Percentiles rank a stretch among this genome's conserved stretches.
phyloP scores from a whole-genome alignment of 2,797 vertebrate genomes.

The Masticophis lateralis region DNA sequence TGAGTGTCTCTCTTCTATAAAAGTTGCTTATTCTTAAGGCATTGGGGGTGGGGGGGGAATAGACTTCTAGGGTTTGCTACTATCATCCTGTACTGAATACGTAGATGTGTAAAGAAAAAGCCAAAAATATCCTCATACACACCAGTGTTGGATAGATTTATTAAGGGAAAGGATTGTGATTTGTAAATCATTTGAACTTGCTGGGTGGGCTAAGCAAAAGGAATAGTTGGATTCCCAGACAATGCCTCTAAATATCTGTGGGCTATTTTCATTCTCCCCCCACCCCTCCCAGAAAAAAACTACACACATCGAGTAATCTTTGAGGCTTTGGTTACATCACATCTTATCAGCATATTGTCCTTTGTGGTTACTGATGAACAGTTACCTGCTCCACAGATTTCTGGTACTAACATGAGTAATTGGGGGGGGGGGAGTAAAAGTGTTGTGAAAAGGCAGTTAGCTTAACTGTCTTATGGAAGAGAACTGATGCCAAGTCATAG shows the following conservation, averaged over 20 bases:
- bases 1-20: neutral
- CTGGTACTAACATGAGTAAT: neutral
- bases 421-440: neutral
- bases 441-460: neutral
- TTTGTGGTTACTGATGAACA: neutral
- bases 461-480: neutral
- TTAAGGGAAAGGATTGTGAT: neutral
- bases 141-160: neutral
- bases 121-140: neutral
- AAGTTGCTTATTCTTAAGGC: neutral
- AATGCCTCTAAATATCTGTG: neutral
- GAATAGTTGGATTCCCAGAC: neutral
- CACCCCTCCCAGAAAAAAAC: neutral
- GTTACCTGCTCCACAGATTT: neutral
- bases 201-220: neutral
- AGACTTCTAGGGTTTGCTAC: neutral
- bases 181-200: neutral
- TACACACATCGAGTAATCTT: neutral
- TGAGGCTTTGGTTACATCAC: neutral
- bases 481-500: neutral
- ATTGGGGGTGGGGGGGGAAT: neutral
- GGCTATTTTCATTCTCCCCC: neutral
- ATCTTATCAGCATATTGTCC: neutral
- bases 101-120: neutral
- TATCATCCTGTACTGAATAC: neutral